Conservation (phyloP, 1,140 invertebrate genomes). For the Belonocnema kinseyi region DNA sequence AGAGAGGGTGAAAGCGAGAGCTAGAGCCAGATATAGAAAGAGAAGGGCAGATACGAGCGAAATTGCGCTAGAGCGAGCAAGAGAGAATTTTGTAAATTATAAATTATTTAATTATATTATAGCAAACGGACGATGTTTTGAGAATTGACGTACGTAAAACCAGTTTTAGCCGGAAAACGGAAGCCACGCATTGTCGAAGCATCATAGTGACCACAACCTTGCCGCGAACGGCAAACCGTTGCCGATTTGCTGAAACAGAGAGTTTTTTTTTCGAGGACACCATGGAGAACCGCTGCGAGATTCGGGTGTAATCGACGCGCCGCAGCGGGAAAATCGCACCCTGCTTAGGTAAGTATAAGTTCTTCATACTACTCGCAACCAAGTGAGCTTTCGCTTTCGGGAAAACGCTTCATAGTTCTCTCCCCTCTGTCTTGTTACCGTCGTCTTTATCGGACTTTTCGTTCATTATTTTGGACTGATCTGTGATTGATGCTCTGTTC, state of each 20-base stretch:
- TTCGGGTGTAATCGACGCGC: slow-evolving; percentile 50
- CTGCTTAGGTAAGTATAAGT: slow-evolving; percentile 71
- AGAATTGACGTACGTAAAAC: slow-evolving; percentile 55
- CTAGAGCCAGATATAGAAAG: not conserved
- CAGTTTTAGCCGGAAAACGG: slow-evolving; percentile 50
- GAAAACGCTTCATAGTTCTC: slow-evolving; percentile 28
- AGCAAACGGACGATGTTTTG: slow-evolving; percentile 54
- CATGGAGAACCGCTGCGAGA: slow-evolving; percentile 31
- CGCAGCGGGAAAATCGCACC: slow-evolving; percentile 47
- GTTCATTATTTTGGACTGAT: slow-evolving; percentile 39
- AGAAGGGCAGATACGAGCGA: slow-evolving; percentile 8
- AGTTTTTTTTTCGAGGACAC: slow-evolving; percentile 20
- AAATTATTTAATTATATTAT: slow-evolving; percentile 69
- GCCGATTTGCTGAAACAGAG: slow-evolving; percentile 52
- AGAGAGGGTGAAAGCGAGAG: slow-evolving; percentile 11
- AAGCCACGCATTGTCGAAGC: slow-evolving; percentile 43
- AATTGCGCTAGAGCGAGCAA: slow-evolving; percentile 13
- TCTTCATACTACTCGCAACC: slow-evolving; percentile 63
- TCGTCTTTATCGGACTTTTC: slow-evolving; percentile 24
- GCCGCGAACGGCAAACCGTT: slow-evolving; percentile 46
- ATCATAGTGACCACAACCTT: slow-evolving; percentile 46
- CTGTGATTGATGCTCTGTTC: slow-evolving; percentile 46
- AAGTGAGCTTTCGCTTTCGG: slow-evolving; percentile 16
- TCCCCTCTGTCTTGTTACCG: slow-evolving; percentile 39
- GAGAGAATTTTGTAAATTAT: slow-evolving; percentile 63